Evolutionary conservation across 2,113 vertebrate species (phyloP).

Genomic region (Psittacula cyanocephala): DNA sequence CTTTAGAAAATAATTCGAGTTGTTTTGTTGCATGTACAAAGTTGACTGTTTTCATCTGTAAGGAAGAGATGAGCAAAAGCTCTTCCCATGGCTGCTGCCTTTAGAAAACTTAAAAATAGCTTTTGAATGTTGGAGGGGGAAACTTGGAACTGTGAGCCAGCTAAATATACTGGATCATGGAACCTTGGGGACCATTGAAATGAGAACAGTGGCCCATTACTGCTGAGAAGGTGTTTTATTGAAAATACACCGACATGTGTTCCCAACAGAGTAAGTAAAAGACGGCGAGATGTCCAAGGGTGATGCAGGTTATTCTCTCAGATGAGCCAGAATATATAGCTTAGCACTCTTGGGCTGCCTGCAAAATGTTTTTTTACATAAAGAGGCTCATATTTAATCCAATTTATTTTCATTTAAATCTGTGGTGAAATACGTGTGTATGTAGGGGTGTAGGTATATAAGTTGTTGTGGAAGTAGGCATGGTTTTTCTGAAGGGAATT

Average conservation of each 20-base stretch:
- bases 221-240: slow-evolving; percentile 94
- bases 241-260: slow-evolving; percentile 78
- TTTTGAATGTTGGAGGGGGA: slow-evolving; percentile 51
- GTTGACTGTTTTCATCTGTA: neutral
- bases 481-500: neutral
- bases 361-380: neutral
- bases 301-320: slow-evolving; percentile 40
- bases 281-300: slow-evolving; percentile 6
- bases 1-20: neutral
- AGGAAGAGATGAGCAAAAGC: neutral
- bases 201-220: slow-evolving; percentile 89
- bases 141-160: slow-evolving; percentile 61
- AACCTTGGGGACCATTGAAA: slow-evolving; percentile 89
- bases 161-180: slow-evolving; percentile 85
- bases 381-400: neutral
- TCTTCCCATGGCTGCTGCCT: neutral
- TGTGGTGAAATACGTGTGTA: neutral
- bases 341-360: slow-evolving; percentile 6
- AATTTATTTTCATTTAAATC: neutral
- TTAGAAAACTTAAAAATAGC: neutral
- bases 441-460: neutral
- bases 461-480: neutral
- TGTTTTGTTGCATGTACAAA: neutral
- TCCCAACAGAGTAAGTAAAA: slow-evolving; percentile 74
- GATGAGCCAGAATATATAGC: neutral